Conservation (phyloP, 2,113 vertebrate genomes). For the Amia ocellicauda region DNA sequence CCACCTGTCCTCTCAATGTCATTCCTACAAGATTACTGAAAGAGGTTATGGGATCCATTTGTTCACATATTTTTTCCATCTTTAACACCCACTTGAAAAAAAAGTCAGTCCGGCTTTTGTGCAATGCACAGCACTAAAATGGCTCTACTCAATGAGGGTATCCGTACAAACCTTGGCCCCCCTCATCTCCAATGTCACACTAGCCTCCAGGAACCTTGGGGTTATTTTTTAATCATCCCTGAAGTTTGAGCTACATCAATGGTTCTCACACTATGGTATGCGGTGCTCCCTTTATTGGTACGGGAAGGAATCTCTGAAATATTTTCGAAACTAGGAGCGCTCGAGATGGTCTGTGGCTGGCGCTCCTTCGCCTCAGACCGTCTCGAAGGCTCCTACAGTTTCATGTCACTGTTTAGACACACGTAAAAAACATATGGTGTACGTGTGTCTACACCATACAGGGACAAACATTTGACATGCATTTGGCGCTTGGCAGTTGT, state of each 20-base stretch:
- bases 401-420: too few relatives aligned
- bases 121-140: background rate
- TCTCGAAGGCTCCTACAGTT: too few relatives aligned
- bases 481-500: too few relatives aligned
- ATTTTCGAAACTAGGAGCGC: too few relatives aligned
- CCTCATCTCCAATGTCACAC: background rate
- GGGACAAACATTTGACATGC: too few relatives aligned
- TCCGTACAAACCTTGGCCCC: background rate
- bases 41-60: background rate
- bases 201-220: background rate
- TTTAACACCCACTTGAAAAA: background rate
- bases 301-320: too few relatives aligned
- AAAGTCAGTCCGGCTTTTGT: background rate
- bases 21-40: background rate
- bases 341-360: too few relatives aligned
- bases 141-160: background rate
- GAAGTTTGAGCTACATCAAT: background rate
- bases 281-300: too few relatives aligned
- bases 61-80: background rate
- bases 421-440: too few relatives aligned
- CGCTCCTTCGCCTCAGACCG: too few relatives aligned
- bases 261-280: too few relatives aligned
- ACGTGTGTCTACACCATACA: too few relatives aligned
- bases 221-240: background rate
- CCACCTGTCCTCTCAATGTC: background rate